Percentiles rank a stretch among this genome's conserved stretches.
phyloP scores from a whole-genome alignment of 1,140 invertebrate species.

The Ceratina australensis region DNA sequence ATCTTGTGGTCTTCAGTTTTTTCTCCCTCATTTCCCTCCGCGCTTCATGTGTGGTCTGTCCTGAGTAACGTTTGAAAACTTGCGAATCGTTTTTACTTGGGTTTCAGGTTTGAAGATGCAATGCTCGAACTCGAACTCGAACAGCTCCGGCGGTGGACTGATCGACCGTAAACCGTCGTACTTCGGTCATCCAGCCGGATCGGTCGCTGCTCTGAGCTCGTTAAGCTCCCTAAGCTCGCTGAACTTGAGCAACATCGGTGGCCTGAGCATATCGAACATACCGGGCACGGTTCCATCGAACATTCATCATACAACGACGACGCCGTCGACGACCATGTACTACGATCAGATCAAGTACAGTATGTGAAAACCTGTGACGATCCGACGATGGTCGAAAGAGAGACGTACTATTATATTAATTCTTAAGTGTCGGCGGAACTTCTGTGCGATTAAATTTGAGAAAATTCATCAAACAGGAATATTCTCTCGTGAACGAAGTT shows the following conservation, averaged over 20 bases:
- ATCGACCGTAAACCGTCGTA: conserved; percentile 74
- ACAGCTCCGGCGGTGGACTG: conserved; percentile 69
- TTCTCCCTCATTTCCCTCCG: conserved; percentile 17
- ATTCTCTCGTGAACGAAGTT: background rate
- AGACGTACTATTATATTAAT: conserved; percentile 4
- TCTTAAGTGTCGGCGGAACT: conserved; percentile 6
- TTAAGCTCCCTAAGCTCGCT: conserved; percentile 69
- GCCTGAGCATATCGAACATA: conserved; percentile 67
- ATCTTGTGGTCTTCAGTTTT: conserved; percentile 48
- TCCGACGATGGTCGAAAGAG: background rate
- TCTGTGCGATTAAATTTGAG: background rate
- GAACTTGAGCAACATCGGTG: conserved; percentile 71
- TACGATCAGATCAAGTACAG: conserved; percentile 76
- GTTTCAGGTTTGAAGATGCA: conserved; percentile 70
- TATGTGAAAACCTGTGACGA: conserved; percentile 66
- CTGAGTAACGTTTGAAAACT: background rate
- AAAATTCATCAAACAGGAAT: background rate
- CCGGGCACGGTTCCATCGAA: conserved; percentile 66
- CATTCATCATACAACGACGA: conserved; percentile 60
- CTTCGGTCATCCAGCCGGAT: conserved; percentile 66
- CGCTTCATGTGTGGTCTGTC: conserved; percentile 39
- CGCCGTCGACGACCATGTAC: conserved; percentile 66
- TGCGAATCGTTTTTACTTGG: background rate
- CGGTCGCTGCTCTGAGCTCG: conserved; percentile 67
- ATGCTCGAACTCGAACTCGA: conserved; percentile 68